Conservation (phyloP, 2,797 vertebrate species). For the Hypotaenidia philippensis region DNA sequence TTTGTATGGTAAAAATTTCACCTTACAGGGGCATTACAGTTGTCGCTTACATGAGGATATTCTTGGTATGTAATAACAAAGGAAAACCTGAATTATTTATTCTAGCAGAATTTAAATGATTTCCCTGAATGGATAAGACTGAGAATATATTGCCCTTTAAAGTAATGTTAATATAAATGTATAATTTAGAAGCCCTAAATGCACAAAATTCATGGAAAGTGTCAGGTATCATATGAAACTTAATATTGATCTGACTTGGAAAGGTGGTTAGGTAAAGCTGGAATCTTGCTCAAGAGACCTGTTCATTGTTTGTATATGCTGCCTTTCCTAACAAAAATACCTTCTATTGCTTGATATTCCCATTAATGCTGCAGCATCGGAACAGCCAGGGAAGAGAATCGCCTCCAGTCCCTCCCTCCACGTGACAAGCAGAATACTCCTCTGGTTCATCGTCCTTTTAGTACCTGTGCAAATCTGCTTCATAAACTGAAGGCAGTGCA, state of each 20-base stretch:
- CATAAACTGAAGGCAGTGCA: not conserved
- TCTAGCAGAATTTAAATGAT: not conserved
- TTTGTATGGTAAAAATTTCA: slow-evolving; percentile 27
- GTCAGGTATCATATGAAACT: not conserved
- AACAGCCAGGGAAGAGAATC: not conserved
- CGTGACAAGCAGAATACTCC: not conserved
- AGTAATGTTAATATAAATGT: slow-evolving; percentile 22
- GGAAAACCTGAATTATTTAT: slow-evolving; percentile 29
- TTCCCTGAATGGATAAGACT: not conserved
- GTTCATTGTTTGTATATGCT: not conserved
- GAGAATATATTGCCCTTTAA: slow-evolving; percentile 1
- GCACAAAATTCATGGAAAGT: not conserved
- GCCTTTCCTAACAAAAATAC: not conserved
- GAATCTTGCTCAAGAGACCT: not conserved
- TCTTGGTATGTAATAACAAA: slow-evolving; percentile 2
- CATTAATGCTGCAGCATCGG: not conserved
- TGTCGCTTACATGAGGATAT: slow-evolving; percentile 7
- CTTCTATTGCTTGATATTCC: not conserved
- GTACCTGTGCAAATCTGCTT: not conserved
- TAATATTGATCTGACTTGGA: not conserved
- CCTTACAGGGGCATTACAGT: not conserved
- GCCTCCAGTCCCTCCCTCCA: not conserved
- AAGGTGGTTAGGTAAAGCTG: not conserved
- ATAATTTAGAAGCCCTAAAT: slow-evolving; percentile 4
- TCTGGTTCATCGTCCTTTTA: not conserved